A percentile compares a stretch with the other conserved stretches of the same genome.
Conservation (phyloP, 2,797 vertebrate genomes). For the Coracias cyanogaster region DNA sequence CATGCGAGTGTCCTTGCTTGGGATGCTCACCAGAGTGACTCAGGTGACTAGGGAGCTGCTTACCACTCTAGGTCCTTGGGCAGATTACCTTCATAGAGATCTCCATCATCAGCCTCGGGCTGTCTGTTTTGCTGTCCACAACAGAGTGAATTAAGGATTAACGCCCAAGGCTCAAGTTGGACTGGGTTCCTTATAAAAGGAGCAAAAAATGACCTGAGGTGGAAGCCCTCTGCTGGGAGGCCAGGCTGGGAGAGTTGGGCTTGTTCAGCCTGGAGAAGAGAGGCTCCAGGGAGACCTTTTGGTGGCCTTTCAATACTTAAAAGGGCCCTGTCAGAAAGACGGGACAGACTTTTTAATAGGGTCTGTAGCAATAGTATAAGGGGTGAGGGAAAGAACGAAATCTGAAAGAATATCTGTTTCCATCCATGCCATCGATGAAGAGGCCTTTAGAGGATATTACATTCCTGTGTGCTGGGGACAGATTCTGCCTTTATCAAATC, state of each 20-base stretch:
- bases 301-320: background rate
- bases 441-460: background rate
- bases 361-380: accelerated
- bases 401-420: background rate
- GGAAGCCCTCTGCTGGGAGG: accelerated
- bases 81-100: background rate
- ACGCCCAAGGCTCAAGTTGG: background rate
- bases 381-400: background rate
- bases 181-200: background rate
- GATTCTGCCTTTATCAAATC: background rate
- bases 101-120: background rate
- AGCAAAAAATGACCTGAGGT: background rate
- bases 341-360: background rate
- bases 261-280: too few relatives aligned
- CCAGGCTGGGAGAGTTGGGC: too few relatives aligned
- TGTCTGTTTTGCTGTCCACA: background rate
- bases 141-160: background rate
- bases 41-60: background rate
- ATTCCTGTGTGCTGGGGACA: background rate
- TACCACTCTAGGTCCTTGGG: background rate
- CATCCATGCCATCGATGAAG: background rate
- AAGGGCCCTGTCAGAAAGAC: background rate
- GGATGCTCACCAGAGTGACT: background rate
- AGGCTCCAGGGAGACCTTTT: accelerated
- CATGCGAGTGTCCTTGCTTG: accelerated